Conservation (phyloP, 2,113 vertebrate species). For the Calidris pugnax region DNA sequence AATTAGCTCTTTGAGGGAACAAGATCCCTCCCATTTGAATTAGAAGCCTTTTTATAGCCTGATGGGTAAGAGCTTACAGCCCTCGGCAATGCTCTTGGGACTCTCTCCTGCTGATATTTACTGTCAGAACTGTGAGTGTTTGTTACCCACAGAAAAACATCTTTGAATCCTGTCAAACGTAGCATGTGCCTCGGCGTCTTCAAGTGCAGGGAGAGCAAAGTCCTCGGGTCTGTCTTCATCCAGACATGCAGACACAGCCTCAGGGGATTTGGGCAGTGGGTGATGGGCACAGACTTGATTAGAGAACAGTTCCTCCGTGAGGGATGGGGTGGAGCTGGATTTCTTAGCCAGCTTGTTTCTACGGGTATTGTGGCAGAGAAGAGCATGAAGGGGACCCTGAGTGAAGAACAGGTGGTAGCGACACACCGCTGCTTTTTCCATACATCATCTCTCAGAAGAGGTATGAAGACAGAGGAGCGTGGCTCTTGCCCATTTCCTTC, state of each 20-base stretch:
- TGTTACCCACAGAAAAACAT: not conserved
- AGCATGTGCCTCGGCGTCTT: not conserved
- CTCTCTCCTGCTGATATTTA: not conserved
- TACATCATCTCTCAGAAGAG: not conserved
- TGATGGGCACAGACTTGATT: not conserved
- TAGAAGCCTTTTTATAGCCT: not conserved
- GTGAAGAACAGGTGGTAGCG: not conserved
- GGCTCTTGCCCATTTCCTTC: not conserved
- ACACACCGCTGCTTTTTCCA: not conserved
- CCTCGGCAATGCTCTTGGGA: not conserved
- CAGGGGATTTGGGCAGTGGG: not conserved
- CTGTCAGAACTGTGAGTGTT: not conserved
- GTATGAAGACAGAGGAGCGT: not conserved
- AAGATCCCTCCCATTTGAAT: slow-evolving; percentile 10
- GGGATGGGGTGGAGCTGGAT: not conserved
- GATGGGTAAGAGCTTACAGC: slow-evolving; percentile 12
- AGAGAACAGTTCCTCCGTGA: not conserved
- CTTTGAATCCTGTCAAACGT: not conserved
- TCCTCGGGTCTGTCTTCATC: not conserved
- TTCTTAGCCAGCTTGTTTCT: not conserved
- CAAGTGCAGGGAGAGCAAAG: not conserved
- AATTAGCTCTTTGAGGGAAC: slow-evolving; percentile 12
- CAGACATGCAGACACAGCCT: not conserved
- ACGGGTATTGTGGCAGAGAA: not conserved
- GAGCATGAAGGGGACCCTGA: not conserved